Conservation (phyloP, 1,140 invertebrate species). For the Drosophila micromelanica region DNA sequence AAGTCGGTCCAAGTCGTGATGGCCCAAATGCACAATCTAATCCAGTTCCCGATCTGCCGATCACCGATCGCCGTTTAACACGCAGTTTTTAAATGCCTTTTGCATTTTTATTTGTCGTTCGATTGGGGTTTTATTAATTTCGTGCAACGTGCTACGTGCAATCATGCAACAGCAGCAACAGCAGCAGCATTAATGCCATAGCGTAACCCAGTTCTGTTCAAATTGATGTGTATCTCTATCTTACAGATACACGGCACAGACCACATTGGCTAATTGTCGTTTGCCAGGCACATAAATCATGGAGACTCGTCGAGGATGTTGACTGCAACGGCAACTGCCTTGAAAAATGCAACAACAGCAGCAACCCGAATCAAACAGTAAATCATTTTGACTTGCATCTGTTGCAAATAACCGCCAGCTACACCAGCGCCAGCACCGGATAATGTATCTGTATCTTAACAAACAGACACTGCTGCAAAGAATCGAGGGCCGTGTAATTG, state of each 20-base stretch:
- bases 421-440: conserved; percentile 3
- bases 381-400: conserved; percentile 75
- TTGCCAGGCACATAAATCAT: conserved; percentile 70
- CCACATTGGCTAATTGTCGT: conserved; percentile 72
- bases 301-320: conserved; percentile 71
- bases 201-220: conserved; percentile 70
- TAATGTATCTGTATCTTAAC: too few species aligned
- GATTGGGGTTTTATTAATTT: conserved; percentile 39
- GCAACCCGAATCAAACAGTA: conserved; percentile 63
- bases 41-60: conserved; percentile 19
- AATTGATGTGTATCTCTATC: conserved; percentile 68
- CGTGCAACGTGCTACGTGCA: conserved; percentile 38
- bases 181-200: conserved; percentile 7
- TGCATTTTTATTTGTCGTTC: conserved; percentile 39
- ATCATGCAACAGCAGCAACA: conserved; percentile 17
- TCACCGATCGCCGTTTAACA: conserved; percentile 29
- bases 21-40: conserved; percentile 57
- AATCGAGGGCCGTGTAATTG: conserved; percentile 76
- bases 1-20: conserved; percentile 59
- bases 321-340: conserved; percentile 48
- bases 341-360: conserved; percentile 51
- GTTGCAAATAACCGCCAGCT: conserved; percentile 53
- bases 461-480: conserved; percentile 28
- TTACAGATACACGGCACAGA: conserved; percentile 51
- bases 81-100: conserved; percentile 33